Conservation (phyloP, 2,113 vertebrate genomes). For the Apeltes quadracus region DNA sequence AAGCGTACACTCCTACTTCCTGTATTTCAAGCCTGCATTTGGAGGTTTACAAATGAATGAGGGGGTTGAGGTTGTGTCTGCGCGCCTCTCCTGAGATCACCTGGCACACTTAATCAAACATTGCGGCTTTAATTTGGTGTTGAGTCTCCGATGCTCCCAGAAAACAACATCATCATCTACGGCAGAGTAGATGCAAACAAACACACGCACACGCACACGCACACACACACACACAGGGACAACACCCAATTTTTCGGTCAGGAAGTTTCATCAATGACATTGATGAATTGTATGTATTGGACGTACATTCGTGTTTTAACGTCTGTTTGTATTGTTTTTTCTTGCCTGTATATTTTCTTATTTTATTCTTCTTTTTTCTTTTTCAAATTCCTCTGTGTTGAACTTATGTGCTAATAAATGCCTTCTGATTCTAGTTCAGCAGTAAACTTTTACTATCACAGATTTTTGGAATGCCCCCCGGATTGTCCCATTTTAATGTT, state of each 20-base stretch:
- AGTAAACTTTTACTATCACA: slow-evolving; percentile 63
- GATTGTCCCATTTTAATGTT: slow-evolving; percentile 18
- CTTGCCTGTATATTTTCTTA: too few species aligned
- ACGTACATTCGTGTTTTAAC: too few species aligned
- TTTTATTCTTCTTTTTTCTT: too few species aligned
- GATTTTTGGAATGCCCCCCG: slow-evolving; percentile 46
- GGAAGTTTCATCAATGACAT: slow-evolving; percentile 43
- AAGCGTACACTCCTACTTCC: slow-evolving; percentile 73
- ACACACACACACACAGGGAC: slow-evolving; percentile 25
- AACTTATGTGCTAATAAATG: too few species aligned
- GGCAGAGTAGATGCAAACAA: slow-evolving; percentile 35
- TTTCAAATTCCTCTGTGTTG: too few species aligned
- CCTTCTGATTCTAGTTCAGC: slow-evolving; percentile 20
- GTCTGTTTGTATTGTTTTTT: too few species aligned
- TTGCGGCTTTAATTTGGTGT: slow-evolving; percentile 77
- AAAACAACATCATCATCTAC: slow-evolving; percentile 71
- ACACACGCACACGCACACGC: slow-evolving; percentile 31
- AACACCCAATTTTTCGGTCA: slow-evolving; percentile 24
- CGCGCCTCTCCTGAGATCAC: slow-evolving; percentile 78
- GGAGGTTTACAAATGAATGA: slow-evolving; percentile 80
- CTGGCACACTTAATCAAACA: slow-evolving; percentile 79
- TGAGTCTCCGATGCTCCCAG: slow-evolving; percentile 54
- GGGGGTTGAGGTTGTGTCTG: slow-evolving; percentile 75
- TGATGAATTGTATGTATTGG: too few species aligned
- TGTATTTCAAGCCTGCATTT: slow-evolving; percentile 75